Evolutionary conservation across 2,797 vertebrate genomes (phyloP).

Genomic region (Chrysocyon brachyurus): DNA sequence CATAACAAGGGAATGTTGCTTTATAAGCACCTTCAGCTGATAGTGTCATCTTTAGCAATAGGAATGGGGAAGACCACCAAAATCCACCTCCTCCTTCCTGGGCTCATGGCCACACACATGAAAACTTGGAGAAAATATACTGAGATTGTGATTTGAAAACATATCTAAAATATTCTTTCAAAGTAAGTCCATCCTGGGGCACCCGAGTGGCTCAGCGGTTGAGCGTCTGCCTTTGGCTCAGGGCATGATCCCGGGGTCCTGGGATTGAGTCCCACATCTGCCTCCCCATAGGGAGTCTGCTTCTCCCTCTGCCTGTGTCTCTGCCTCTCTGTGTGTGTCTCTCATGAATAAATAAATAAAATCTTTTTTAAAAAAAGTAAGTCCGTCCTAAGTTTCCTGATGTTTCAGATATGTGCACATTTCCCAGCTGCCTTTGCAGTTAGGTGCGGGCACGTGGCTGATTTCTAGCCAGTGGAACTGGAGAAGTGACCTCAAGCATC

Average conservation of each 20-base stretch:
- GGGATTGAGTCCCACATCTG: too few species aligned
- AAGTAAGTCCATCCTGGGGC: neutral
- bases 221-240: too few species aligned
- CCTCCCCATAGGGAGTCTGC: too few species aligned
- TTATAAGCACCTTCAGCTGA: neutral
- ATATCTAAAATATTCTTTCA: neutral
- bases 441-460: neutral
- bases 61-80: neutral
- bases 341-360: too few species aligned
- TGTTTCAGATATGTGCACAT: neutral
- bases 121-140: neutral
- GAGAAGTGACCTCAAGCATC: neutral
- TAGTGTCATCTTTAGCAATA: neutral
- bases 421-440: neutral
- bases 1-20: neutral
- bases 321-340: too few species aligned
- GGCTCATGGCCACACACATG: neutral
- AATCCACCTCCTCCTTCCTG: neutral
- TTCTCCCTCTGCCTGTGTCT: too few species aligned
- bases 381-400: neutral
- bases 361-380: neutral
- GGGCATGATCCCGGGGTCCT: too few species aligned
- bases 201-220: too few species aligned
- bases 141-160: neutral
- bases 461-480: neutral